Percentiles rank a stretch among this genome's conserved stretches.
Evolutionary conservation across 2,797 vertebrate species (phyloP).

Genomic region (Florisuga fusca): DNA sequence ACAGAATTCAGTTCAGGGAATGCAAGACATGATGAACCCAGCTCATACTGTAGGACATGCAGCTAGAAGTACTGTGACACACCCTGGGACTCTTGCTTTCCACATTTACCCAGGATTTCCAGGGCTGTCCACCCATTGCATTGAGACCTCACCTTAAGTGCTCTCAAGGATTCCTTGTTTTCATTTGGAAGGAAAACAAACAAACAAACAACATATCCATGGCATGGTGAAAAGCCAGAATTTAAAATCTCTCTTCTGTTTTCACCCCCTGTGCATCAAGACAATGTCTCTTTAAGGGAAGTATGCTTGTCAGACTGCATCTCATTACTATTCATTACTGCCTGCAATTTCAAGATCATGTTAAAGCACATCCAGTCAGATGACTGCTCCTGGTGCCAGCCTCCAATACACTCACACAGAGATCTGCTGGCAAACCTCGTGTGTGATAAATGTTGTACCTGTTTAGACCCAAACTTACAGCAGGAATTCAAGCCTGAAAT

Average conservation of each 20-base stretch:
- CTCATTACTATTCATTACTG: neutral
- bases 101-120: neutral
- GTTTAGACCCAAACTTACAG: neutral
- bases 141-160: neutral
- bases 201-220: neutral
- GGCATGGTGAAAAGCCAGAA: neutral
- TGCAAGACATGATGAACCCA: neutral
- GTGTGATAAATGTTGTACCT: neutral
- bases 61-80: neutral
- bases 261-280: neutral
- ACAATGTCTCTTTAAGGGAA: neutral
- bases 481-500: neutral
- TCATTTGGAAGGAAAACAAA: neutral
- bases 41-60: neutral
- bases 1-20: neutral
- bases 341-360: neutral
- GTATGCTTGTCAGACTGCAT: neutral
- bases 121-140: neutral
- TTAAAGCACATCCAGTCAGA: constrained; percentile 3
- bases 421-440: neutral
- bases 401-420: accelerated
- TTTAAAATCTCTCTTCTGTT: neutral
- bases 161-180: neutral
- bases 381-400: neutral
- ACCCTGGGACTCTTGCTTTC: accelerated